Conservation (phyloP, 2,888 invertebrate genomes). For the Polymixis flavicincta region DNA sequence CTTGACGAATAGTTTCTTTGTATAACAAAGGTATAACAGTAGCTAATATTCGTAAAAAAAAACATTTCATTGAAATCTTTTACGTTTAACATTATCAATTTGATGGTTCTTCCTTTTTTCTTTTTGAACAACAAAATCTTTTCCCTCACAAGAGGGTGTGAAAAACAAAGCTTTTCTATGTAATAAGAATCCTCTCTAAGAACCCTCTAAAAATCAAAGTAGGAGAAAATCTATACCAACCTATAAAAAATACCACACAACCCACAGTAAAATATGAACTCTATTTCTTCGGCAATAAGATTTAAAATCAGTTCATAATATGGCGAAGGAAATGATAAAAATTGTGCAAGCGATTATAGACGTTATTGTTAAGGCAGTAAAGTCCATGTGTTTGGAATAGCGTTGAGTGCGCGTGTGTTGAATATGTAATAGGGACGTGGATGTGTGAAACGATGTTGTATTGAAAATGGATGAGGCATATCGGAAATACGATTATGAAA, state of each 20-base stretch:
- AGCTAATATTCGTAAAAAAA: constrained; percentile 1
- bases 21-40: no score
- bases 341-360: constrained; percentile 39
- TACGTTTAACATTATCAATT: neutral
- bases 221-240: constrained; percentile 54
- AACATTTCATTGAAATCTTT: neutral
- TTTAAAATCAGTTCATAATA: constrained; percentile 39
- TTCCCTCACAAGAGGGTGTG: constrained; percentile 23
- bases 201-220: constrained; percentile 63
- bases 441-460: constrained; percentile 44
- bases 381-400: constrained; percentile 37
- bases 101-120: constrained; percentile 2
- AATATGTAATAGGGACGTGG: constrained; percentile 72
- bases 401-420: constrained; percentile 65
- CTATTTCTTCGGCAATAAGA: constrained; percentile 28
- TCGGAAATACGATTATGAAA: neutral
- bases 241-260: constrained; percentile 35
- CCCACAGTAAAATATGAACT: constrained; percentile 55
- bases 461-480: constrained; percentile 30
- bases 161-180: constrained; percentile 51
- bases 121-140: constrained; percentile 45
- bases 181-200: constrained; percentile 61
- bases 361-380: constrained; percentile 14
- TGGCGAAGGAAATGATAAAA: constrained; percentile 28
- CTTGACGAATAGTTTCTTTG: neutral